These are phyloP conservation scores for Corythaeola cristata DNA, from an alignment of 2,113 vertebrate species.

Conservation along the genomic window DNA sequence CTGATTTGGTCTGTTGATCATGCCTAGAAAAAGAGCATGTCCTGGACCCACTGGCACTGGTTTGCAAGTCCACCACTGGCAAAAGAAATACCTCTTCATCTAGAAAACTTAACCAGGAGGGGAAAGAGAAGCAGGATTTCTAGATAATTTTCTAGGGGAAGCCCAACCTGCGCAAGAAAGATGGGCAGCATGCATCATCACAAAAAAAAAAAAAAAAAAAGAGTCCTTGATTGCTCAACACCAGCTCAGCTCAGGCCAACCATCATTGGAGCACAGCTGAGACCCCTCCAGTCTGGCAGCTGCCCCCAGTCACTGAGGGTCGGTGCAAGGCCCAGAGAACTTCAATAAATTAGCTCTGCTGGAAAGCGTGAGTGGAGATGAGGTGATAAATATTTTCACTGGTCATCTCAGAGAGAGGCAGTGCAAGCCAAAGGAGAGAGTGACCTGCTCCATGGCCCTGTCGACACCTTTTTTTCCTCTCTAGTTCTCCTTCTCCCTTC, in stretches of 20 bases:
- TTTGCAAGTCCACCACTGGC: not conserved
- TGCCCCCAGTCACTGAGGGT: not conserved
- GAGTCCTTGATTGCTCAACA: not conserved
- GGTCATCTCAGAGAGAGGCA: not conserved
- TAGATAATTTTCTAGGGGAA: not conserved
- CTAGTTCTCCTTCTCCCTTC: not conserved
- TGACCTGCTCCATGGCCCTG: not conserved
- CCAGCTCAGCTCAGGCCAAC: fast-evolving
- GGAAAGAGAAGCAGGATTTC: not conserved
- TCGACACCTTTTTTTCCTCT: not conserved
- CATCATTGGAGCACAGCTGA: not conserved
- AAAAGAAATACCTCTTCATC: not conserved
- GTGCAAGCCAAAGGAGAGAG: not conserved
- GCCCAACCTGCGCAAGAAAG: not conserved
- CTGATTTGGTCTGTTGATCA: not conserved
- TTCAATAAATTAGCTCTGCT: not conserved
- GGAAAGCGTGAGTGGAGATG: not conserved
- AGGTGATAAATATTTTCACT: conserved; percentile 1
- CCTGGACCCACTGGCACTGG: not conserved
- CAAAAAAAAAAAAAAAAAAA: not conserved
- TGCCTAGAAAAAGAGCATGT: not conserved
- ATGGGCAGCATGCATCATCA: not conserved
- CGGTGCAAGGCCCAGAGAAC: not conserved
- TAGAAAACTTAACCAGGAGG: not conserved
- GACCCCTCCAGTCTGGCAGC: not conserved